A percentile compares a stretch with the other conserved stretches of the same genome.
Evolutionary conservation across 2,113 vertebrate genomes (phyloP).

Genomic region (Periophthalmus modestus): DNA sequence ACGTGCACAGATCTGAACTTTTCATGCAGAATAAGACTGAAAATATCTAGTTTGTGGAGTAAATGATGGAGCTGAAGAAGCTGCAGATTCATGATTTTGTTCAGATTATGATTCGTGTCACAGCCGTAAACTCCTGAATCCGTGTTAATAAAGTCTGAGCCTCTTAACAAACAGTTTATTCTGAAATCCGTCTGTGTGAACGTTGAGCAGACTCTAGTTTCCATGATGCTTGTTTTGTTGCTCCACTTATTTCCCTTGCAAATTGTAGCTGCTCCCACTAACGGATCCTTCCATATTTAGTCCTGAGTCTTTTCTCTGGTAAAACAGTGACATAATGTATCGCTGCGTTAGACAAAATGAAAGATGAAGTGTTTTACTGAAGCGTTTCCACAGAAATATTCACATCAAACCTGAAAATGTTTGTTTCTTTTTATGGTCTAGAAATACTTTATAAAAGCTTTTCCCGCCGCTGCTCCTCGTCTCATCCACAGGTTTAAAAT

Average conservation of each 20-base stretch:
- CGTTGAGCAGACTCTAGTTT: not conserved
- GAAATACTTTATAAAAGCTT: not conserved
- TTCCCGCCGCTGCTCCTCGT: not conserved
- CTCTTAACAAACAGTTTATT: not conserved
- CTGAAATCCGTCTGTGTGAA: not conserved
- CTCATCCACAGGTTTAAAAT: not conserved
- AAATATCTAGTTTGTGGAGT: too few relatives aligned
- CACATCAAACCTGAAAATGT: not conserved
- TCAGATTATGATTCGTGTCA: too few relatives aligned
- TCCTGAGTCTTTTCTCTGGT: conserved; percentile 5
- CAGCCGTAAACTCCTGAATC: too few relatives aligned
- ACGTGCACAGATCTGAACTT: too few relatives aligned
- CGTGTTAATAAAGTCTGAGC: too few relatives aligned
- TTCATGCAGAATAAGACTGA: too few relatives aligned
- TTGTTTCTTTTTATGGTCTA: not conserved
- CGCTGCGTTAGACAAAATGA: conserved; percentile 5
- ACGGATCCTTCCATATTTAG: conserved; percentile 2
- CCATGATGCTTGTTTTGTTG: not conserved
- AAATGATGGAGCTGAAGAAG: too few relatives aligned
- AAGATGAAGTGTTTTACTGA: not conserved
- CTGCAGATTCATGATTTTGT: too few relatives aligned
- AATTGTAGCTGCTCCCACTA: conserved; percentile 17
- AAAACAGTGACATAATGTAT: not conserved
- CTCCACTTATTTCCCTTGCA: conserved; percentile 51
- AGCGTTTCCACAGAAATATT: not conserved